Percentiles rank a stretch among this genome's conserved stretches.
These are phyloP conservation scores for Sylvia borin DNA, from an alignment of 2,797 vertebrate genomes.

Conservation along the genomic window DNA sequence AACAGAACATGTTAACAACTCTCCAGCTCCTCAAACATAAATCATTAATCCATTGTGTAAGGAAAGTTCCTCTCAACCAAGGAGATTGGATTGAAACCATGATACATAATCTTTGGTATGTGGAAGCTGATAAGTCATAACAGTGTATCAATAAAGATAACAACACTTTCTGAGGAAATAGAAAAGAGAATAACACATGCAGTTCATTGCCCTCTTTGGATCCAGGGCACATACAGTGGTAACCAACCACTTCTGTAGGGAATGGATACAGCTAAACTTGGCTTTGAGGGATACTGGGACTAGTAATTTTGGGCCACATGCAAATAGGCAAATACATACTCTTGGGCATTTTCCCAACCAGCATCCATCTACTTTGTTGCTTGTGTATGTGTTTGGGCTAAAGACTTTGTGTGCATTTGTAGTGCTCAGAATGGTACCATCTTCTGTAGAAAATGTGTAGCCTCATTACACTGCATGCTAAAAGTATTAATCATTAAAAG, in stretches of 20 bases:
- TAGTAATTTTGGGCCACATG: not conserved
- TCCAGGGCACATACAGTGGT: not conserved
- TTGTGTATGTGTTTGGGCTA: not conserved
- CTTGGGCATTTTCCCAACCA: not conserved
- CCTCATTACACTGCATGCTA: not conserved
- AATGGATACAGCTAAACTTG: not conserved
- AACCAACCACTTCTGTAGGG: not conserved
- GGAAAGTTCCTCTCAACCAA: not conserved
- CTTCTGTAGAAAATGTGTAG: not conserved
- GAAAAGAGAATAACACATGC: not conserved
- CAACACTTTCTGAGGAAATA: not conserved
- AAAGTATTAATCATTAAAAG: not conserved
- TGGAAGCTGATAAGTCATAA: conserved; percentile 28
- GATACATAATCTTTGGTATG: conserved; percentile 30
- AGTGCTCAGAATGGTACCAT: not conserved
- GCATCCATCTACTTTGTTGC: not conserved
- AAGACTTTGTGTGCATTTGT: not conserved
- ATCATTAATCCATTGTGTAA: conserved; percentile 23
- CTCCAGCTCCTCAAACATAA: conserved; percentile 14
- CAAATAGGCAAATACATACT: not conserved
- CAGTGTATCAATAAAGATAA: conserved; percentile 36
- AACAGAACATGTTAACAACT: conserved; percentile 23
- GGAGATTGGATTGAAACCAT: conserved; percentile 34
- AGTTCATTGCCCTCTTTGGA: not conserved
- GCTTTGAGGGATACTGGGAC: not conserved